phyloP scores from a whole-genome alignment of 2,113 vertebrate species.

The Mustela lutreola region DNA sequence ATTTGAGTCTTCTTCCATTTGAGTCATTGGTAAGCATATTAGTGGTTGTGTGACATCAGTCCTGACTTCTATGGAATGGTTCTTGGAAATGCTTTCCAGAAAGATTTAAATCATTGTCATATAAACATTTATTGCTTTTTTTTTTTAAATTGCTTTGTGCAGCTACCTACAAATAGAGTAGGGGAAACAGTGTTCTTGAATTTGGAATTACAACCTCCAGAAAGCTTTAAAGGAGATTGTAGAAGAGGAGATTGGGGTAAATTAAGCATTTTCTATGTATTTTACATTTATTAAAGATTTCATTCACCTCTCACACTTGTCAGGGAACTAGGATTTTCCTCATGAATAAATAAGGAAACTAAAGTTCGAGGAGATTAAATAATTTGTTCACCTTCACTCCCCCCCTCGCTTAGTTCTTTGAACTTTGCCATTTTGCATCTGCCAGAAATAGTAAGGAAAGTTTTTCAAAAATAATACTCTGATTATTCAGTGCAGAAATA shows the following conservation, averaged over 20 bases:
- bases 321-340: background rate
- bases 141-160: background rate
- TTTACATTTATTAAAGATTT: slow-evolving; percentile 5
- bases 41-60: background rate
- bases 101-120: background rate
- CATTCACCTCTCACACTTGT: background rate
- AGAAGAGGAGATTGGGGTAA: background rate
- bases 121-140: background rate
- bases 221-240: background rate
- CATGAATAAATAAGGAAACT: slow-evolving; percentile 1
- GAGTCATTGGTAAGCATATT: background rate
- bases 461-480: background rate
- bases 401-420: background rate
- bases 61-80: background rate
- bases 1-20: background rate
- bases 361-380: background rate
- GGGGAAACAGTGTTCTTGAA: background rate
- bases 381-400: background rate
- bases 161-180: background rate
- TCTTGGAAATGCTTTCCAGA: background rate
- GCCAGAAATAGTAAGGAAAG: background rate
- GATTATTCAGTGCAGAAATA: background rate
- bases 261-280: background rate
- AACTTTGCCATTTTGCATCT: background rate
- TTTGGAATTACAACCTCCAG: background rate